These are phyloP conservation scores for Ancistrus triradiatus DNA, from an alignment of 2,113 vertebrate genomes.

Conservation along the genomic window DNA sequence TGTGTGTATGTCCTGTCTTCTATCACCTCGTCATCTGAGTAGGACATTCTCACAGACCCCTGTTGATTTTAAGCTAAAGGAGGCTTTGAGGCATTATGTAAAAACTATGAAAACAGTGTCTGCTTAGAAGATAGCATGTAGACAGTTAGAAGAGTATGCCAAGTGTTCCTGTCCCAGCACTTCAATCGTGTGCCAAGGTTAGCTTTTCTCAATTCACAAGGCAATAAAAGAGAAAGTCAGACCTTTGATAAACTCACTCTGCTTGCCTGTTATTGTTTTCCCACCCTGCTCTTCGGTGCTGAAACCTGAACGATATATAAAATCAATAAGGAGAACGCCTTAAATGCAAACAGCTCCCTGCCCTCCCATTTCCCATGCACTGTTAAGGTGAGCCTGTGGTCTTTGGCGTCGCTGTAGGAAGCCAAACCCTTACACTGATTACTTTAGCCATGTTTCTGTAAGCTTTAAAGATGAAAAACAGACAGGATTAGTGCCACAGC, in stretches of 20 bases:
- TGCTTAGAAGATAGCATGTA: constrained; percentile 33
- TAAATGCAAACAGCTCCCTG: constrained; percentile 54
- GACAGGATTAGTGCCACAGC: constrained; percentile 56
- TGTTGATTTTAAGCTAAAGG: constrained; percentile 24
- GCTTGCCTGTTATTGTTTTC: constrained; percentile 56
- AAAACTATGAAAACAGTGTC: constrained; percentile 41
- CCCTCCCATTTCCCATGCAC: constrained; percentile 49
- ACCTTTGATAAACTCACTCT: constrained; percentile 52
- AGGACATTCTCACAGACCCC: constrained; percentile 29
- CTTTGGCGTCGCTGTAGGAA: constrained; percentile 63
- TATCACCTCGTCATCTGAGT: constrained; percentile 26
- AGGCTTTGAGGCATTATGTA: constrained; percentile 42
- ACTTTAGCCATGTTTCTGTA: constrained; percentile 63
- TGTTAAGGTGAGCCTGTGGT: constrained; percentile 64
- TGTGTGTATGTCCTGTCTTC: constrained; percentile 44
- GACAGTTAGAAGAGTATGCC: constrained; percentile 29
- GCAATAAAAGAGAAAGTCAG: constrained; percentile 8
- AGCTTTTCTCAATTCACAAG: constrained; percentile 4
- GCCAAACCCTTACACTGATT: constrained; percentile 67
- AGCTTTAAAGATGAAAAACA: constrained; percentile 66
- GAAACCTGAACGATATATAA: constrained; percentile 44
- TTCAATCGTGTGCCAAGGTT: constrained; percentile 22
- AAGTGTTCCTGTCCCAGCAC: constrained; percentile 40
- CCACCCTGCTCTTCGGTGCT: constrained; percentile 48
- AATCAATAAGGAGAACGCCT: constrained; percentile 63